Evolutionary conservation across 1,140 invertebrate species (phyloP), one percentile per base, ranked within the genome.

Genomic region (Berghia stephanieae): DNA sequence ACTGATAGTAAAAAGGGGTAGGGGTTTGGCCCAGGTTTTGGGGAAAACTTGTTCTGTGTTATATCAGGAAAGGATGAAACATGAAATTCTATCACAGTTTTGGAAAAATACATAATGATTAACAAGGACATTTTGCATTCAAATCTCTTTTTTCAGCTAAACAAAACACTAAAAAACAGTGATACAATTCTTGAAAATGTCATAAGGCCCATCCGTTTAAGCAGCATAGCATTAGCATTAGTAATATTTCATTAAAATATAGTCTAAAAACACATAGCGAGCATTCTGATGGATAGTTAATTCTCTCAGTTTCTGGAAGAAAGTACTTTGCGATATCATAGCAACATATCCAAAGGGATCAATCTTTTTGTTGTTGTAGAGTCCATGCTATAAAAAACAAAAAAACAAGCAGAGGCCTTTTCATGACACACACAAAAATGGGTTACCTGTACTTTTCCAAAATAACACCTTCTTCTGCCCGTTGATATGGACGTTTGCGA

Each of bases 401-500:
- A 63, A 3, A 18, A 46, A 13, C n/a, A 16, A 74, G 34, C 3
- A 46, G 71, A 57, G 24, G 27, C 18, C 24, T n/a, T 21, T 55
- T 24, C 71, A 52, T 36, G 31, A 57, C 27, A 27, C 21, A 36
- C 52, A 16, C 6, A 18, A 0, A 40, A 40, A 10, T 42, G 60
- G 18, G 31, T 49, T 76, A 83, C 80, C 83, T 83, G 34, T 76
- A 81, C 21, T 80, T 60, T n/a, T 70, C 67, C 21, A 86, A 75
- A 24, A 87, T 85, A 57, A 87, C 83, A 10, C 86, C 86, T 76
- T 87, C 86, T 60, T 87, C 86, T 57, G 82, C 76, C n/a, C 75
- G 77, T 49, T 83, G 79, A 52, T 82, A 71, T 5, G 70, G 75
- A 70, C 38, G 75, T 21, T n/a, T 72, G 18, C n/a, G 75, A 40